Base-by-base conservation (phyloP, 2,888 invertebrate species). In the Melinaea menophilus region DNA sequence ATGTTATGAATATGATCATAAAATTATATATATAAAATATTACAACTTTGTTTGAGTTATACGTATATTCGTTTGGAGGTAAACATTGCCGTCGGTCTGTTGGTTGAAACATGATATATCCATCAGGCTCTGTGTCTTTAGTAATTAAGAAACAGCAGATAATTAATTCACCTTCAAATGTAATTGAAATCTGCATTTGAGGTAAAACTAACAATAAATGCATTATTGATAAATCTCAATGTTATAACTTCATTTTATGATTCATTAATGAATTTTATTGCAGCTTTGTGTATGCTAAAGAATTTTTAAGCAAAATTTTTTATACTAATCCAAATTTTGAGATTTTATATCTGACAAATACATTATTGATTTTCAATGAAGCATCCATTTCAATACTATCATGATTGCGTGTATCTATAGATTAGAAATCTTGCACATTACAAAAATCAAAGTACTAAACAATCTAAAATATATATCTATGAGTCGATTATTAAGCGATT, bases 1-100 rank as follows among this genome's bases (percentile, higher is more conserved):
- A 71, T 70, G 68, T 63, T 61, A 64, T 60, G 37, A 64, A 67
- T 68, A 67, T 70, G 69, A 67, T 77, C 76, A 73, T 80, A 82
- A 79, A 80, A 61, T 68, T 66, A 75, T 78, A 73, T 79, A 75
- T 79, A 84, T 83, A 84, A 82, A 69, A 80, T 79, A 80, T 82
- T 79, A 80, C 62, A 78, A 75, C 77, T 76, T 74, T 71, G 73
- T 77, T 73, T 68, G 73, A 72, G 69, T 69, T 72, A 11, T 72
- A 69, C 71, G 72, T 72, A 65, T 62, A 64, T 68, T 63, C 56
- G 66, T 69, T 66, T 51, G 9, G 31, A 7, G 7, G 51, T 51
- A 51, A 51, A 51, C 68, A 62, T 64, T 70, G 71, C 71, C 70
- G 59, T 63, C 56, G 13, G 59, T 58, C 63, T 69, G 51, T 68